Evolutionary conservation across 2,797 vertebrate species (phyloP), one percentile per base, ranked within the genome.

Genomic region (Pseudochirops corinnae): DNA sequence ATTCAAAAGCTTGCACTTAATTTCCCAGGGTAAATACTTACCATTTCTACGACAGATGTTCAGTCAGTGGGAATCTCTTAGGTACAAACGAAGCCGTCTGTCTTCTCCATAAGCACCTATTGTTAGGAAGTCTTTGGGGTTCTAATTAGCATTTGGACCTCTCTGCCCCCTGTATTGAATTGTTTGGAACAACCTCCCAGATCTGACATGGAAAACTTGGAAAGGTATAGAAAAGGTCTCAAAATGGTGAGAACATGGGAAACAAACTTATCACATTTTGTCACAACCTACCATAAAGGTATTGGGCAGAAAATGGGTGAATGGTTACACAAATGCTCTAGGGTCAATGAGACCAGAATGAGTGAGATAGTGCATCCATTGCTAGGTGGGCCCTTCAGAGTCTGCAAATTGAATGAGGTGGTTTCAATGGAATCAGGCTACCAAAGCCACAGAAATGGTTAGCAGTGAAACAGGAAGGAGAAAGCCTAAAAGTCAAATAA

Each of bases 31-130:
- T 93, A 95, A 94, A 96, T 53, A 57, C 58, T 56, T 91, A 33
- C n/a, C 46, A 74, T 91, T 90, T 39, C 53, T 90, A n/a, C 55
- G 67, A 94, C 90, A 95, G 92, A 96, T 93, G 57, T 94, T 95
- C 58, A 55, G 62, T 56, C 91, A 52, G 56, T 92, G 33, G 92
- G 56, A 91, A 55, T 94, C 91, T 94, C 18, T 94, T 55, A 29
- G 91, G 55, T 55, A 93, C 90, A 90, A 91, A 95, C 56, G 67
- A 96, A 96, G 82, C 55, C 46, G 82, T 93, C 92, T 95, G 90
- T 52, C 94, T 96, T 96, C 94, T 67, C 90, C 33, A 50, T 33
- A 57, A 4, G 67, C 0, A 16, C 28, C 91, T 92, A 29, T 91
- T 60, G 92, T 95, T 94, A 93, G 53, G 58, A 92, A 95, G 92